Conservation (phyloP, 2,888 invertebrate genomes). For the Pseudococcus jackbeardsleyi region DNA sequence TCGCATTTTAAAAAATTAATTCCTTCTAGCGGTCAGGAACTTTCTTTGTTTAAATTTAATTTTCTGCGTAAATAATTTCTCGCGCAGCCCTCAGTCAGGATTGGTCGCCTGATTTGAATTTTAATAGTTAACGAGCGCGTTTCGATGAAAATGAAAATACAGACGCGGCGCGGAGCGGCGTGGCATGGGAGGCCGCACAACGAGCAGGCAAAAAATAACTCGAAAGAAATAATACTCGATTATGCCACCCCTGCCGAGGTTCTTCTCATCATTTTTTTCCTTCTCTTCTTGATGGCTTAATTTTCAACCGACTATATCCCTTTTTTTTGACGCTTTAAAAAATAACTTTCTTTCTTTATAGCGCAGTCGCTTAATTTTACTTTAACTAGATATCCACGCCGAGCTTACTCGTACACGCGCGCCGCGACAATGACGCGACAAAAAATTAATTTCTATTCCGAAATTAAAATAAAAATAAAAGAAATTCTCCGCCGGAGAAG, state of each 20-base stretch:
- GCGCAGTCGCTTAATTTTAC: background rate
- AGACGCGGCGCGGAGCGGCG: background rate
- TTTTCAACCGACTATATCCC: constrained; percentile 3
- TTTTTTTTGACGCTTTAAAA: background rate
- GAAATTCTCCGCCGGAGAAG: background rate
- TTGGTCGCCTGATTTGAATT: constrained; percentile 54
- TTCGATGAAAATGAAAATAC: constrained; percentile 19
- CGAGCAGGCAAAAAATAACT: background rate
- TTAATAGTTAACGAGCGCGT: constrained; percentile 55
- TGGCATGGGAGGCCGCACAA: background rate
- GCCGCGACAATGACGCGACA: background rate
- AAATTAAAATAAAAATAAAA: background rate
- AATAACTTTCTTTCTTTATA: constrained; percentile 26
- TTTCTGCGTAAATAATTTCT: constrained; percentile 45
- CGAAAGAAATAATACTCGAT: constrained; percentile 1
- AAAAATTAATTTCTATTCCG: constrained; percentile 39
- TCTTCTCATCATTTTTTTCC: background rate
- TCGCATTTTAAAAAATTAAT: constrained; percentile 31
- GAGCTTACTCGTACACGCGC: background rate
- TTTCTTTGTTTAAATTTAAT: constrained; percentile 56
- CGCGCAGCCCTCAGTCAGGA: constrained; percentile 19
- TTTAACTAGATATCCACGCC: background rate
- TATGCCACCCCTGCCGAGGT: constrained; percentile 9
- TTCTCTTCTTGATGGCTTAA: background rate
- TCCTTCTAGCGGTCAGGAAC: constrained; percentile 48